Evolutionary conservation across 2,888 invertebrate genomes (phyloP), one percentile per base, ranked within the genome.

Genomic region (Lottia gigantea): DNA sequence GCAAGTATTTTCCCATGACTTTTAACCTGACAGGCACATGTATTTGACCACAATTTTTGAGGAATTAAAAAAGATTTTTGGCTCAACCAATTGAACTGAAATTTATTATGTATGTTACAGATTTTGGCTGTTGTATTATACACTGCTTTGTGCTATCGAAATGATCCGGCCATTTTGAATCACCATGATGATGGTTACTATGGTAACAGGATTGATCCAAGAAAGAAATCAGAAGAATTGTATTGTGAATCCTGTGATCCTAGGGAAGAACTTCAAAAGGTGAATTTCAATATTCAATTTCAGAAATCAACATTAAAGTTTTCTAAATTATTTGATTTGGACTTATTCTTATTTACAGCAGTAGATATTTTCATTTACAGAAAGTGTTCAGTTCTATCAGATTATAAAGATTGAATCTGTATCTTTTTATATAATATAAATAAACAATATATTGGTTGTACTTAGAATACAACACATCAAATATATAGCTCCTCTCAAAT

Each of bases 121-220:
- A 84, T 87, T 46, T 61, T 87, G 19, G 7, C 84, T 31, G 76
- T 80, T 4, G 80, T 85, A 7, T 40, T 86, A 11, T 81, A 78
- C 70, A 78, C 83, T 11, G 85, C 86, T 2, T 25, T 84, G 23
- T 73, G 72, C 16, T 85, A 86, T 74, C 80, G 83, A 7, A 81
- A 82, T 65, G 82, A 86, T 74, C 82, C 86, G 16, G 72, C 79
- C 12, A 79, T 83, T 40, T 79, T 86, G 70, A 84, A 86, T 68
- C 84, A 83, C 72, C 79, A 81, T 72, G 80, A 80, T 47, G 80
- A 82, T 68, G 80, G 73, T 23, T 73, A 67, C 62, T 73, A 76
- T 66, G 73, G 74, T n/a, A 70, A 78, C 71, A 81, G 79, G 61
- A 77, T 78, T 12, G 71, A 78, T 76, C 66, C 67, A 62, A 70